phyloP scores from a whole-genome alignment of 2,888 invertebrate species.

The Heliconius ismenius region DNA sequence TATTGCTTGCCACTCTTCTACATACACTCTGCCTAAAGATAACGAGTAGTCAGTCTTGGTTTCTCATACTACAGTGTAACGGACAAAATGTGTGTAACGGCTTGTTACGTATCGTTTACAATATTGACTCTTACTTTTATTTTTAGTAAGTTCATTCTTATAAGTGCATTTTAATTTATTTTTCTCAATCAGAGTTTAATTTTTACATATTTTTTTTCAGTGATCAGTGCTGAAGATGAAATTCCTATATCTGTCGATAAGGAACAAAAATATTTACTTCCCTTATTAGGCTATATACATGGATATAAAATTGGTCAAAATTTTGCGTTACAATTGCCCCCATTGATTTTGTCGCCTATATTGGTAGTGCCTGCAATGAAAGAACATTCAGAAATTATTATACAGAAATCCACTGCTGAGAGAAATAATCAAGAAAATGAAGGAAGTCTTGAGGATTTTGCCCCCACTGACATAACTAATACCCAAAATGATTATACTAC shows the following conservation, averaged over 20 bases:
- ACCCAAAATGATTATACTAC: conserved; percentile 39
- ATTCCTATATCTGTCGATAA: conserved; percentile 34
- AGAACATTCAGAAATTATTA: conserved; percentile 53
- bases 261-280: conserved; percentile 47
- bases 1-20: conserved; percentile 41
- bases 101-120: conserved; percentile 50
- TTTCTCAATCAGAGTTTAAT: conserved; percentile 3
- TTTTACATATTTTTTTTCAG: conserved; percentile 47
- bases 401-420: conserved; percentile 47
- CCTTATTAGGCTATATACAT: conserved; percentile 51
- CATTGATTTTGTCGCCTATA: conserved; percentile 50
- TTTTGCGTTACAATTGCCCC: conserved; percentile 48
- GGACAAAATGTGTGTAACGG: conserved; percentile 58
- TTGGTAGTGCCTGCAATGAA: conserved; percentile 54
- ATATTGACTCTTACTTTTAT: conserved; percentile 43
- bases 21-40: conserved; percentile 48
- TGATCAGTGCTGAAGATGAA: conserved; percentile 37
- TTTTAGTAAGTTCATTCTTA: conserved; percentile 47
- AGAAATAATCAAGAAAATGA: conserved; percentile 50
- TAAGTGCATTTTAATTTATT: neutral
- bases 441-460: conserved; percentile 45
- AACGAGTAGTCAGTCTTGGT: conserved; percentile 39
- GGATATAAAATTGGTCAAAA: conserved; percentile 53
- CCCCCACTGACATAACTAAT: conserved; percentile 43
- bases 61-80: conserved; percentile 51